Conservation (phyloP, 2,888 invertebrate genomes). For the Heliothis peltigera region DNA sequence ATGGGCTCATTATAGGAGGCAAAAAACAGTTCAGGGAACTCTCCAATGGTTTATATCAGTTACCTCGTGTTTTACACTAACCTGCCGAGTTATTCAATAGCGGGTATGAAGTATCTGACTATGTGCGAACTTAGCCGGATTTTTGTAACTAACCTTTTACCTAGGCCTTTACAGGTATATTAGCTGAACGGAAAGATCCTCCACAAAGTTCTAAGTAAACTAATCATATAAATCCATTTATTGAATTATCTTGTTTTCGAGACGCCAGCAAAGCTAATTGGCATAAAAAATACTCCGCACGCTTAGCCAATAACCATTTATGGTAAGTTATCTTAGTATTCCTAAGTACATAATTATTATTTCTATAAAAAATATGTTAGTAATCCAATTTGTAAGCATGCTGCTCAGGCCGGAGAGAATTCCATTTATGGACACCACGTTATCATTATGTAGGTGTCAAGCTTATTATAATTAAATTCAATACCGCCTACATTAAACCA, state of each 20-base stretch:
- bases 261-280: neutral
- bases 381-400: conserved; percentile 51
- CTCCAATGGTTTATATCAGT: too few relatives aligned
- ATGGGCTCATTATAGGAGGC: too few relatives aligned
- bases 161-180: too few relatives aligned
- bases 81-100: too few relatives aligned
- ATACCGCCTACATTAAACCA: conserved; percentile 50
- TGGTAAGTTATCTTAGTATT: conserved; percentile 25
- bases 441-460: conserved; percentile 60
- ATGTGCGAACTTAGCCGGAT: too few relatives aligned
- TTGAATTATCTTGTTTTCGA: neutral
- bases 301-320: conserved; percentile 12
- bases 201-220: too few relatives aligned
- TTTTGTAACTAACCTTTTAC: too few relatives aligned
- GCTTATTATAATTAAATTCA: conserved; percentile 41
- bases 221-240: too few relatives aligned
- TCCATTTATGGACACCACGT: conserved; percentile 52
- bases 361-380: conserved; percentile 42
- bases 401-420: conserved; percentile 45
- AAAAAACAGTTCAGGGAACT: too few relatives aligned
- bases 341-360: conserved; percentile 20
- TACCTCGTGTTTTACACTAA: too few relatives aligned
- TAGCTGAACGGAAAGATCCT: too few relatives aligned
- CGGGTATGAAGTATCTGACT: too few relatives aligned
- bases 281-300: conserved; percentile 9